These are phyloP conservation scores for Emydocephalus ijimae DNA, from an alignment of 2,113 vertebrate species.

Conservation along the genomic window DNA sequence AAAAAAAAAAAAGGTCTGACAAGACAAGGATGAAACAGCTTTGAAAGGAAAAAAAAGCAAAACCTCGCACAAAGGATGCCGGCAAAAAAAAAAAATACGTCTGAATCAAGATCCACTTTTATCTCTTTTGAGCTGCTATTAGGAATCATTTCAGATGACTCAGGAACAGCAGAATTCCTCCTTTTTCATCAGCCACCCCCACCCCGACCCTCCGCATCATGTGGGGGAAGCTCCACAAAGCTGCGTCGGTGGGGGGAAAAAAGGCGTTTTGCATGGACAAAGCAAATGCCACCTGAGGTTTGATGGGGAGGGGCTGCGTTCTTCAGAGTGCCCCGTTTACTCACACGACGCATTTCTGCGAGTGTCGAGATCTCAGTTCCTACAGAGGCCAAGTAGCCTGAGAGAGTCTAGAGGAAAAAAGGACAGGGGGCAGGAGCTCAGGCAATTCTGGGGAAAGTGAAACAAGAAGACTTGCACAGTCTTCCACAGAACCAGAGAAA, in stretches of 20 bases:
- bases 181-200: too few species aligned
- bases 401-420: slow-evolving; percentile 74
- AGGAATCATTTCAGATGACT: not conserved
- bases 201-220: not conserved
- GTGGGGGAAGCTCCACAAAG: not conserved
- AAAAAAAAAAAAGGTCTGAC: not conserved
- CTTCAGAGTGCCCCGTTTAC: slow-evolving; percentile 35
- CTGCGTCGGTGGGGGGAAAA: not conserved
- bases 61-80: not conserved
- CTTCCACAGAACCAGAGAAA: not conserved
- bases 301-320: not conserved
- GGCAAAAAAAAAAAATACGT: not conserved
- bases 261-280: not conserved
- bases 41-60: not conserved
- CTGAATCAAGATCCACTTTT: not conserved
- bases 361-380: slow-evolving; percentile 83
- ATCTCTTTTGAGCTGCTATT: not conserved
- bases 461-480: not conserved
- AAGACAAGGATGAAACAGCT: not conserved
- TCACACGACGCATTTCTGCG: slow-evolving; percentile 88
- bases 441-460: slow-evolving; percentile 17
- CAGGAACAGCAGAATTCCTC: not conserved
- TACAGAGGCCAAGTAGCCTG: slow-evolving; percentile 86
- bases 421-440: slow-evolving; percentile 46
- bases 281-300: not conserved